Conservation (phyloP, 2,888 invertebrate species). For the Andrena minutula region DNA sequence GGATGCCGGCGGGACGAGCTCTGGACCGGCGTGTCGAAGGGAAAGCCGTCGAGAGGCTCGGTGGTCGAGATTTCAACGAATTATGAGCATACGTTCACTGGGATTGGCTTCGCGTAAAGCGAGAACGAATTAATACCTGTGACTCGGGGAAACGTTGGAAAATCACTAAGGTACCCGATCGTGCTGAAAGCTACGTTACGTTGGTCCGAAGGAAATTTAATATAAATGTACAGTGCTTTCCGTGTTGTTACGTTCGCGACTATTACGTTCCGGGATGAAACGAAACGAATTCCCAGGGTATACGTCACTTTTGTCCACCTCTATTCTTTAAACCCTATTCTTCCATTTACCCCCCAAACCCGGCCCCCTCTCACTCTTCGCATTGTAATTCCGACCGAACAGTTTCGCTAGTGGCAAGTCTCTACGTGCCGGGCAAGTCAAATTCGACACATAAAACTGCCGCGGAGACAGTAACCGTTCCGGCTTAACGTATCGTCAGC, state of each 20-base stretch:
- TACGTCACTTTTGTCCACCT: slow-evolving; percentile 57
- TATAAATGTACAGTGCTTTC: background rate
- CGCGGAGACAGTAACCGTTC: slow-evolving; percentile 81
- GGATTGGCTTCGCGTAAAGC: background rate
- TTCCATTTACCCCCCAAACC: slow-evolving; percentile 57
- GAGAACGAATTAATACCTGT: background rate
- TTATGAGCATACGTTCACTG: too few species aligned
- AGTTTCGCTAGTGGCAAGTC: slow-evolving; percentile 83
- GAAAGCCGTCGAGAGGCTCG: background rate
- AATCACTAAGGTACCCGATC: too few species aligned
- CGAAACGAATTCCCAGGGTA: slow-evolving; percentile 39
- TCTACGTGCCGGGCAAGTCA: slow-evolving; percentile 84
- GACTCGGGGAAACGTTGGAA: too few species aligned
- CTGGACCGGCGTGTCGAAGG: background rate
- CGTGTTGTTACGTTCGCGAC: background rate
- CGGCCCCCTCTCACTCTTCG: slow-evolving; percentile 47
- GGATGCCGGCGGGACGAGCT: slow-evolving; percentile 5
- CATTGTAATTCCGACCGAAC: slow-evolving; percentile 84
- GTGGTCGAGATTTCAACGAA: slow-evolving; percentile 23
- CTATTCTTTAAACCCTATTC: slow-evolving; percentile 59
- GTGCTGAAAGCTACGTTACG: background rate
- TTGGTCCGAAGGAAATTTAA: slow-evolving; percentile 12
- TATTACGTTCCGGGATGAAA: slow-evolving; percentile 10
- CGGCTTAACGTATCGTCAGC: slow-evolving; percentile 83
- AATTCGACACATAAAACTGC: slow-evolving; percentile 84